Base-by-base conservation (phyloP, 2,888 invertebrate species). In the Choristoneura rosaceana region DNA sequence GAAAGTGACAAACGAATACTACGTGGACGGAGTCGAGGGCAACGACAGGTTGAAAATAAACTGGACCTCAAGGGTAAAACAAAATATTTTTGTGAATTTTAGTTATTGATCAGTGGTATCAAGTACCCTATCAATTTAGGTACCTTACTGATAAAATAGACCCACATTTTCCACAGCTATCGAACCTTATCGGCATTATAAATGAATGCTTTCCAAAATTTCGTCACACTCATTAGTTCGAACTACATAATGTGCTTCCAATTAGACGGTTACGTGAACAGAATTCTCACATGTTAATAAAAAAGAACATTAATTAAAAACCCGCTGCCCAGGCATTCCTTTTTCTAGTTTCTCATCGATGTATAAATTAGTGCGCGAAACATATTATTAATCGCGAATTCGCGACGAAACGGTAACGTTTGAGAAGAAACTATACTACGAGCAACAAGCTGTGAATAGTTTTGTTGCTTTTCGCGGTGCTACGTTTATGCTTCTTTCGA, bases 231-330 rank as follows among this genome's bases (percentile, higher is more conserved):
- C 45, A 67, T 73, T 59, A 45, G 17, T 9, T n/a, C 50, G 41
- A 12, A 38, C 47, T 64, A 52, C 59, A 73, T 34, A 63, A 69
- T 69, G 68, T 50, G 69, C 50, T 68, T 50, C 73, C 59, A 69
- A 73, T 73, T 64, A 73, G 59, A 10, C n/a, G n/a, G 66, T 73
- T 69, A 64, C 73, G 52, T 69, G 67, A 60, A 5, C 63, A 52
- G 64, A 73, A 73, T 73, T 64, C 73, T 60, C 64, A 59, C 63
- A 64, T 50, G 34, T n/a, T 41, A 52, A 7, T 63, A 43, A 68
- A 68, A 25, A 63, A 47, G 14, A 64, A 59, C 64, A 69, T 69
- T 69, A 69, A 73, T 73, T 73, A 73, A 55, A 73, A 68, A 73
- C 59, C 34, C 34, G 69, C 41, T 64, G 15, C 59, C n/a, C 41